Evolutionary conservation across 1,140 invertebrate species (phyloP).

Genomic region (Penaeus japonicus): DNA sequence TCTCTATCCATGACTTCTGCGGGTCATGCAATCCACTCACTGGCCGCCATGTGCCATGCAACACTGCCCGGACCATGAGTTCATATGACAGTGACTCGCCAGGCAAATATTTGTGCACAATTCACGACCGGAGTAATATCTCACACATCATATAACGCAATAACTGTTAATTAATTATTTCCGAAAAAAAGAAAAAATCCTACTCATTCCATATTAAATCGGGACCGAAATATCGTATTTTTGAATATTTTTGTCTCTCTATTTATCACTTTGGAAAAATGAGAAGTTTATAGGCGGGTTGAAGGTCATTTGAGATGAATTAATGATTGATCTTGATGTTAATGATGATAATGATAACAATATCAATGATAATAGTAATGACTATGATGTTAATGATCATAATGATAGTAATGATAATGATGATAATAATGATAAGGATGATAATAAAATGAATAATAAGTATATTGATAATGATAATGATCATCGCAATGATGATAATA

Average conservation of each 20-base stretch:
- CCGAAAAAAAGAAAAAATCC: too few relatives aligned
- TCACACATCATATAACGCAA: not conserved
- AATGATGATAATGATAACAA: not conserved
- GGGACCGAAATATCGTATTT: too few relatives aligned
- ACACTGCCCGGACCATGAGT: not conserved
- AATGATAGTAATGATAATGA: not conserved
- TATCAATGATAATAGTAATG: not conserved
- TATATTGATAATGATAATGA: not conserved
- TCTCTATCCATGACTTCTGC: too few relatives aligned
- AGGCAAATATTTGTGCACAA: not conserved
- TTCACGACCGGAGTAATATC: not conserved
- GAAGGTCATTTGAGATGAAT: not conserved
- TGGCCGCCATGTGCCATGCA: too few relatives aligned
- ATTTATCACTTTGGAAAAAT: too few relatives aligned
- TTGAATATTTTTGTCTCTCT: too few relatives aligned
- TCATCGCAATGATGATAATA: not conserved
- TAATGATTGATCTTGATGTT: not conserved
- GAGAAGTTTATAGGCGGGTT: too few relatives aligned
- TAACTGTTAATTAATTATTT: not conserved
- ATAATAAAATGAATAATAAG: not conserved
- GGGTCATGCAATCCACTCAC: too few relatives aligned
- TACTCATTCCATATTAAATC: too few relatives aligned
- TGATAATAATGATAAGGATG: not conserved
- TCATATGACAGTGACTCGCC: not conserved
- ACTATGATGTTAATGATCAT: not conserved